Percentiles rank a stretch among this genome's conserved stretches.
Conservation (phyloP, 1,140 invertebrate genomes). For the Telenomus remus region DNA sequence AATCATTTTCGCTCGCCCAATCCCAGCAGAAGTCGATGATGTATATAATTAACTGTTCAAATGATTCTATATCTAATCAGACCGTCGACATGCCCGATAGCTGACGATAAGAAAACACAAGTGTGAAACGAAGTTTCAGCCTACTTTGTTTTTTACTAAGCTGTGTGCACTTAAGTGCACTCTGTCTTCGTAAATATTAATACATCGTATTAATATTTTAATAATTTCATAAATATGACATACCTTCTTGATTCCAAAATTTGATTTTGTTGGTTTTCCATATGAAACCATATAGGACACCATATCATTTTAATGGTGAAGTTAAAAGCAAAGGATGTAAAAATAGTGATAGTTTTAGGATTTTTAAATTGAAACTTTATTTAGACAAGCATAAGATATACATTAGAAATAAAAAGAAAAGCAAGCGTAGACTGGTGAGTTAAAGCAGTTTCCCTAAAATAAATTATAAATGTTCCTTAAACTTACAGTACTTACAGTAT, state of each 20-base stretch:
- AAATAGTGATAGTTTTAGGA: no score
- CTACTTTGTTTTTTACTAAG: constrained; percentile 2
- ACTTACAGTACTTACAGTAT: constrained; percentile 58
- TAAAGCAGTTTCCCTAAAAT: not conserved
- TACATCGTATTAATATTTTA: no score
- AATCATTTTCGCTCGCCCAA: constrained; percentile 8
- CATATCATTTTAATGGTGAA: no score
- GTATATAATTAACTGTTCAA: constrained; percentile 9
- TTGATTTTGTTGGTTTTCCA: no score
- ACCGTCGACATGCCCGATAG: constrained; percentile 31
- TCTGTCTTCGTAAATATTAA: not conserved
- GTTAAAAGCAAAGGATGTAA: no score
- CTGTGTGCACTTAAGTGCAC: not conserved
- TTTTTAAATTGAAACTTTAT: no score
- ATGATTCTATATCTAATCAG: constrained; percentile 36
- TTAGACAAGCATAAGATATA: constrained; percentile 21
- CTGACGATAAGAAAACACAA: constrained; percentile 34
- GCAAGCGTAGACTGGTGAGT: constrained; percentile 23
- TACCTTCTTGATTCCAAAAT: no score
- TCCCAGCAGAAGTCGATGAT: constrained; percentile 17
- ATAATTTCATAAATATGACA: no score
- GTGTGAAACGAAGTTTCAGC: constrained; percentile 16
- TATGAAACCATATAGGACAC: no score
- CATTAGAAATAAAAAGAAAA: constrained; percentile 27
- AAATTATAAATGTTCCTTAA: constrained; percentile 12